Evolutionary conservation across 2,113 vertebrate genomes (phyloP).

Genomic region (Mystacornis crossleyi): DNA sequence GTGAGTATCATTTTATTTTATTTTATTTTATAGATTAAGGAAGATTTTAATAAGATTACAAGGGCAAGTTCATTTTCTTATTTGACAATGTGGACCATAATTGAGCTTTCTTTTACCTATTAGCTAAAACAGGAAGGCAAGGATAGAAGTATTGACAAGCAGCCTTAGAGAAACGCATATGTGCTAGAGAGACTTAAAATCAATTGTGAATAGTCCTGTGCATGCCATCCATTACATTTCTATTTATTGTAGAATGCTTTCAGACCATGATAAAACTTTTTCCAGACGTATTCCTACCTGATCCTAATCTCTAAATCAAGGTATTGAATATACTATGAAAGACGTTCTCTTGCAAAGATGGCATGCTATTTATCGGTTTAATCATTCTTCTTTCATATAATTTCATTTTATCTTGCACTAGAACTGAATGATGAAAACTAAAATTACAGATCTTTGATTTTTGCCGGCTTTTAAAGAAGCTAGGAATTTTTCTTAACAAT

Average conservation of each 20-base stretch:
- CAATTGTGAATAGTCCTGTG: background rate
- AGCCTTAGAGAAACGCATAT: background rate
- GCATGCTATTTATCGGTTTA: conserved; percentile 15
- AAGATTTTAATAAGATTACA: background rate
- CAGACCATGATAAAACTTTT: background rate
- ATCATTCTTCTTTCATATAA: background rate
- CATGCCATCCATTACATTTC: background rate
- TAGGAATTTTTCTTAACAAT: background rate
- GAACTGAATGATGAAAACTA: background rate
- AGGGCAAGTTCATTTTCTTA: background rate
- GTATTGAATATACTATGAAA: conserved; percentile 2
- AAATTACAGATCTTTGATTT: conserved; percentile 32
- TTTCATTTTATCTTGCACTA: conserved; percentile 42
- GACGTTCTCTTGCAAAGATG: background rate
- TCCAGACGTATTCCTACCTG: background rate
- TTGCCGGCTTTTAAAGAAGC: conserved; percentile 8
- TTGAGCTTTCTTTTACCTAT: background rate
- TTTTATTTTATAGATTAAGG: background rate
- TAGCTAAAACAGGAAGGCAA: background rate
- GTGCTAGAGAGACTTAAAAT: background rate
- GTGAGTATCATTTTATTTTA: background rate
- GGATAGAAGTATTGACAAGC: background rate
- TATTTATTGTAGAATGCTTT: background rate
- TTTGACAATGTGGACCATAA: background rate
- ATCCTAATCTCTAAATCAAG: background rate